Percentiles rank a stretch among this genome's conserved stretches.
phyloP scores from a whole-genome alignment of 2,797 vertebrate species.

The Sebastes iracundus region DNA sequence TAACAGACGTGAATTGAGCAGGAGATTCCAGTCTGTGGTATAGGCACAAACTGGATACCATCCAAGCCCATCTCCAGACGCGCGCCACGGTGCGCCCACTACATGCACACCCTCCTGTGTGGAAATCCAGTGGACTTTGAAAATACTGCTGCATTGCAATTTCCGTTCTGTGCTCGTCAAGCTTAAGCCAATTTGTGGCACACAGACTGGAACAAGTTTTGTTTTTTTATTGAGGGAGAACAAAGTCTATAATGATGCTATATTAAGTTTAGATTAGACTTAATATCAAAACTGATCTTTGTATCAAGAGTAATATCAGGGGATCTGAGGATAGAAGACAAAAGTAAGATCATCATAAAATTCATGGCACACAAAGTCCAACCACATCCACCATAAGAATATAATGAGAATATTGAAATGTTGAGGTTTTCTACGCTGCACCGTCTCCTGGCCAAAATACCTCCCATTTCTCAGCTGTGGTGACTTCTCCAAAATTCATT shows the following conservation, averaged over 20 bases:
- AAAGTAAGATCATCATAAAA: constrained; percentile 38
- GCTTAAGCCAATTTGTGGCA: constrained; percentile 50
- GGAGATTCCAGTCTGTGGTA: constrained; percentile 77
- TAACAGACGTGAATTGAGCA: constrained; percentile 80
- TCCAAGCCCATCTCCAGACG: constrained; percentile 57
- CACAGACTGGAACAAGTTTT: constrained; percentile 34
- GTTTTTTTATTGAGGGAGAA: constrained; percentile 18
- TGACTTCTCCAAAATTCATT: constrained; percentile 61
- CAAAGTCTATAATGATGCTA: constrained; percentile 11
- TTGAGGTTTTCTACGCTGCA: constrained; percentile 61
- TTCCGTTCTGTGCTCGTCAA: constrained; percentile 44
- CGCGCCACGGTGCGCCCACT: constrained; percentile 47
- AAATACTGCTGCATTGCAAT: constrained; percentile 64
- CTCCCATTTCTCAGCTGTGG: constrained; percentile 69
- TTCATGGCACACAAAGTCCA: constrained; percentile 15
- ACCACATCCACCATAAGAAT: constrained; percentile 52
- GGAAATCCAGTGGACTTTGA: constrained; percentile 50
- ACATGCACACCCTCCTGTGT: constrained; percentile 19
- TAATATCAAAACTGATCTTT: background rate
- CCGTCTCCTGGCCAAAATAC: constrained; percentile 59
- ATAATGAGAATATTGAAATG: constrained; percentile 61
- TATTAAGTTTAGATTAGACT: constrained; percentile 11
- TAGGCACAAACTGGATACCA: constrained; percentile 59
- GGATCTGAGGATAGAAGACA: background rate
- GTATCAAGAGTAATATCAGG: background rate